phyloP scores from a whole-genome alignment of 2,888 invertebrate species.

The Pycnomerus fuliginosus region DNA sequence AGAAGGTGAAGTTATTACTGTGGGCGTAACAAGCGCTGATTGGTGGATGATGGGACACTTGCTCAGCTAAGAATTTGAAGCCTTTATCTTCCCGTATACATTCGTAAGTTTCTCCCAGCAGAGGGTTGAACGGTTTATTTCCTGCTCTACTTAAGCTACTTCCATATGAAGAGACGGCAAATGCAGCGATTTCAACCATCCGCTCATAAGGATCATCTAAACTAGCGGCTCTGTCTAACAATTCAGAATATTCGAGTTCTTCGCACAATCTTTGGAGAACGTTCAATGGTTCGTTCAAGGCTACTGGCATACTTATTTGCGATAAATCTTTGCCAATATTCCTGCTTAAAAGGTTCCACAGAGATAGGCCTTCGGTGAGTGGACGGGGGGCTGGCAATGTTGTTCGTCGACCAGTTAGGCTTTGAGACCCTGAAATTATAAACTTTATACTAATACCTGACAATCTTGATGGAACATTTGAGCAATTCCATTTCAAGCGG shows the following conservation, averaged over 20 bases:
- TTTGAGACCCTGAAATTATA: constrained; percentile 37
- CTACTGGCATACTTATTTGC: constrained; percentile 84
- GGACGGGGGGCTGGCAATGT: constrained; percentile 71
- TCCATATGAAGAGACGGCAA: constrained; percentile 79
- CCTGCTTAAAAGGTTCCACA: constrained; percentile 78
- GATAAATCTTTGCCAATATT: constrained; percentile 86
- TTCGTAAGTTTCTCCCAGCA: constrained; percentile 81
- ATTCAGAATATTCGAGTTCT: constrained; percentile 79
- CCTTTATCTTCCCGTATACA: constrained; percentile 75
- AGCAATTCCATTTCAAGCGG: too few species aligned
- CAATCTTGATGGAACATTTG: too few species aligned
- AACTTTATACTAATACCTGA: too few species aligned
- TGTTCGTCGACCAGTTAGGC: constrained; percentile 60
- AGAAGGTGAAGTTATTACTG: constrained; percentile 73
- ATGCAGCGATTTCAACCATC: constrained; percentile 75
- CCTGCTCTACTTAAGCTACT: constrained; percentile 72
- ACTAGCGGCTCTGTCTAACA: constrained; percentile 73
- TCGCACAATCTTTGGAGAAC: constrained; percentile 80
- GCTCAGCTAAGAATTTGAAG: constrained; percentile 77
- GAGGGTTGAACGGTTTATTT: constrained; percentile 82
- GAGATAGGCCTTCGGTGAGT: constrained; percentile 71
- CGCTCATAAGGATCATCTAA: constrained; percentile 67
- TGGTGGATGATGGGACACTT: constrained; percentile 85
- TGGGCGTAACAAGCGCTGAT: constrained; percentile 80
- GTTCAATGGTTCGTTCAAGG: constrained; percentile 80